Base-by-base conservation (phyloP, 2,888 invertebrate genomes). In the Tillus elongatus region DNA sequence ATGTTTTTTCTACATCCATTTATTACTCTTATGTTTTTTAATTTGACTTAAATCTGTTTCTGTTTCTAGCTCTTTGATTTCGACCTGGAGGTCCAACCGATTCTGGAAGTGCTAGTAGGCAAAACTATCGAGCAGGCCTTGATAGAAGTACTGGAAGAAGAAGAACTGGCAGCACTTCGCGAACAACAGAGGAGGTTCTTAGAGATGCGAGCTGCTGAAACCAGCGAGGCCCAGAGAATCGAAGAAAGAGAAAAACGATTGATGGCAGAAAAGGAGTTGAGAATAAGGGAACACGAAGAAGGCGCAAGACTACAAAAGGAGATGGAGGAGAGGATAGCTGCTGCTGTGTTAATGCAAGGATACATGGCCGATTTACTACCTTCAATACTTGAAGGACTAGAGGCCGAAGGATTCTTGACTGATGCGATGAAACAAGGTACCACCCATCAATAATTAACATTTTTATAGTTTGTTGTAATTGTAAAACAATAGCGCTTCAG, bases 81-180 rank as follows among this genome's bases (percentile, higher is more conserved):
- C 68, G 91, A 93, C 64, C 68, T 79, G 56, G 92, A 93, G 66
- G 90, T 92, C 36, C 81, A 84, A 61, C 90, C 92, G 2, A 80
- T 93, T 45, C 71, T 93, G 44, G 91, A 93, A 64, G 82, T 84
- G 33, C 70, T 95, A 42, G 85, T 93, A 30, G 90, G 90, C 35
- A 87, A 88, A 65, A 87, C 89, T 41, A 73, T 90, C 41, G 89
- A 93, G 62, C 90, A 91, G 69, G 81, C 90, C 31, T 69, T 93
- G 50, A 74, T 85, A 9, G 93, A 95, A 65, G 88, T 90, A 24
- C 75, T 91, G 50, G 90, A 93, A 62, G 93, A 95, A 62, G 92
- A 93, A 65, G 93, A 95, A 66, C 69, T 92, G 48, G 81, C 82
- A 3, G 76, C 83, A 14, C 68, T 93, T 47, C 72, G 82, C 40